Conservation (phyloP, 1,140 invertebrate genomes). For the Drepana arcuata region DNA sequence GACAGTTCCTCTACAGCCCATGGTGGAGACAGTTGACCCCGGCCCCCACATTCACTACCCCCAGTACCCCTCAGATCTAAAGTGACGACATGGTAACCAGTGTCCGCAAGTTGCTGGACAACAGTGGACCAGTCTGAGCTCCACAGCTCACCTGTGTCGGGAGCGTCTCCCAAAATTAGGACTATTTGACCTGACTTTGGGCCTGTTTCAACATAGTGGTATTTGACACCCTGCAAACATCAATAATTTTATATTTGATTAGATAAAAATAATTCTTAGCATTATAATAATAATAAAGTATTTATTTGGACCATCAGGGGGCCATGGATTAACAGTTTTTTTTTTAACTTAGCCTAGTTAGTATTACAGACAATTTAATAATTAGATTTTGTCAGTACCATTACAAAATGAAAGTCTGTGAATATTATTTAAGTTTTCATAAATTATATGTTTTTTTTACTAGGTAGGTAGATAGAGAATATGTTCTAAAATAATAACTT, state of each 20-base stretch:
- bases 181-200: conserved; percentile 39
- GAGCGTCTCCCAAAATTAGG: conserved; percentile 49
- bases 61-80: conserved; percentile 52
- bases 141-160: conserved; percentile 46
- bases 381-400: no score
- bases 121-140: conserved; percentile 39
- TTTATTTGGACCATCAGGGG: no score
- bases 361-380: no score
- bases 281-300: no score
- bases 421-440: no score
- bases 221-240: conserved; percentile 54
- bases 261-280: no score
- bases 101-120: conserved; percentile 33
- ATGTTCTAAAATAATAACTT: conserved; percentile 2
- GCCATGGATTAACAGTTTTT: no score
- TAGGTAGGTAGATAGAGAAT: background rate
- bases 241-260: no score
- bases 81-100: conserved; percentile 44
- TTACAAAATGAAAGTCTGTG: no score
- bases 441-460: background rate
- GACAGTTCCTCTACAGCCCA: conserved; percentile 40
- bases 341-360: no score
- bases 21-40: conserved; percentile 43
- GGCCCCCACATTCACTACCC: conserved; percentile 42
- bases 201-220: conserved; percentile 57